Conservation (phyloP, 2,113 vertebrate genomes). For the Kryptolebias marmoratus region DNA sequence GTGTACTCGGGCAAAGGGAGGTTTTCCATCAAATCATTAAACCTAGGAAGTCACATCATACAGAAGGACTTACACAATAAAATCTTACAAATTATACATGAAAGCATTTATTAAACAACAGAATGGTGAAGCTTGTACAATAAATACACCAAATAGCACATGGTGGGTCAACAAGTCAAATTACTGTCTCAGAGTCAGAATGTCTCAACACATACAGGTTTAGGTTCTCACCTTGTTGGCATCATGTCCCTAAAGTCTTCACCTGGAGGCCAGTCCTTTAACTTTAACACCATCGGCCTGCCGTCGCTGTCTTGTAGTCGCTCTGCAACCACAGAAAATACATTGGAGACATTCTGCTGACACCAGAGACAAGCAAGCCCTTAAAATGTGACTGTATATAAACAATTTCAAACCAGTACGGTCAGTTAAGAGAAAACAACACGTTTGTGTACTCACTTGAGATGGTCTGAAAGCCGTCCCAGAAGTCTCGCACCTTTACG, state of each 20-base stretch:
- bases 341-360: neutral
- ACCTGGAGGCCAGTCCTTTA: slow-evolving; percentile 99
- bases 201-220: neutral
- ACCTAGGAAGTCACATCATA: slow-evolving; percentile 75
- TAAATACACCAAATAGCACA: neutral
- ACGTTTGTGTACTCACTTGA: slow-evolving; percentile 84
- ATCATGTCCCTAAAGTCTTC: slow-evolving; percentile 99
- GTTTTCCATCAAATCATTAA: slow-evolving; percentile 97
- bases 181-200: no score
- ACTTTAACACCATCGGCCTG: slow-evolving; percentile 96
- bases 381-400: neutral
- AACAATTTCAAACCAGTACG: neutral
- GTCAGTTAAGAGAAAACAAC: neutral
- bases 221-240: slow-evolving; percentile 87
- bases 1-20: slow-evolving; percentile 98
- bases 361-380: neutral
- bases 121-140: neutral
- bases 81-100: neutral
- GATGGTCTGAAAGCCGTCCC: slow-evolving; percentile 98
- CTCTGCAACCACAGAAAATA: slow-evolving; percentile 77
- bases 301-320: slow-evolving; percentile 90
- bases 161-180: no score
- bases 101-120: neutral
- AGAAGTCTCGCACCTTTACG: slow-evolving; percentile 98
- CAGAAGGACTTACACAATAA: neutral